A percentile compares a stretch with the other conserved stretches of the same genome.
These are phyloP conservation scores for Hyperopisus bebe DNA, from an alignment of 2,113 vertebrate species.

Conservation along the genomic window DNA sequence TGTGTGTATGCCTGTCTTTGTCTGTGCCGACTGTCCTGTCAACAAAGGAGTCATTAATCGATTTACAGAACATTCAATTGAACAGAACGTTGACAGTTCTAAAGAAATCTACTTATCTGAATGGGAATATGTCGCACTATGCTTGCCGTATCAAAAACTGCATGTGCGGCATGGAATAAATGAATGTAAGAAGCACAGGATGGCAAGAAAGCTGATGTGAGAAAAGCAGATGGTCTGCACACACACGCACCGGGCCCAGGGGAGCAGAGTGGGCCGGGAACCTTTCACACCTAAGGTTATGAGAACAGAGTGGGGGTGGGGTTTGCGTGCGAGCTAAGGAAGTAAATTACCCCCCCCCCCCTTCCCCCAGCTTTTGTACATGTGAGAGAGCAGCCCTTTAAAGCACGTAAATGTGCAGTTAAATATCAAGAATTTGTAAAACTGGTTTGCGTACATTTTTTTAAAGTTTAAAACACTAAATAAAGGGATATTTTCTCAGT, in stretches of 20 bases:
- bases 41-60: not conserved
- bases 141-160: not conserved
- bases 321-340: not conserved
- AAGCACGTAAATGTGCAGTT: not conserved
- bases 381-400: not conserved
- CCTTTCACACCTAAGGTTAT: conserved; percentile 21
- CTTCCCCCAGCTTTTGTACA: not conserved
- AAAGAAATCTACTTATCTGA: not conserved
- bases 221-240: conserved; percentile 16
- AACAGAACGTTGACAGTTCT: not conserved
- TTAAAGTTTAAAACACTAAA: not conserved
- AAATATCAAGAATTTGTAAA: not conserved
- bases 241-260: not conserved
- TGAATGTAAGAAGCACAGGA: not conserved
- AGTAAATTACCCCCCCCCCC: not conserved
- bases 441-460: no score
- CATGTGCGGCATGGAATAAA: not conserved
- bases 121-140: not conserved
- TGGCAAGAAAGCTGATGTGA: not conserved
- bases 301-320: conserved; percentile 4
- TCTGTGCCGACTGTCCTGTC: not conserved
- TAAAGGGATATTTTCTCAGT: not conserved
- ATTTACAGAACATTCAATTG: not conserved
- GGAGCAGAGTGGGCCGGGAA: not conserved
- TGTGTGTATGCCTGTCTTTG: not conserved